Evolutionary conservation across 2,888 invertebrate genomes (phyloP), one percentile per base, ranked within the genome.

Genomic region (Orthosia incerta): DNA sequence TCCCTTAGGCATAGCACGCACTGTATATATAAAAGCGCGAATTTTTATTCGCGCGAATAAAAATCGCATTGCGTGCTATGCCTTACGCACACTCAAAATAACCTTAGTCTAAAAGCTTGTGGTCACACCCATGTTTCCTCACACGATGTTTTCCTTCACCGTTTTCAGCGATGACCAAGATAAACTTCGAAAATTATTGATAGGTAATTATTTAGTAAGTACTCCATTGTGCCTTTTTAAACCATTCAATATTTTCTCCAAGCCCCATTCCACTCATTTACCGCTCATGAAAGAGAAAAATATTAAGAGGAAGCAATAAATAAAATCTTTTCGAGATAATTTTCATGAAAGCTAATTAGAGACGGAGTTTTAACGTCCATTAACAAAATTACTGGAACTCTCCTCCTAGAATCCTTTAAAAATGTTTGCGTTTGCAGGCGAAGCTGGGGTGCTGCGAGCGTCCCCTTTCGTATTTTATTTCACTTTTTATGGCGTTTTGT

Each of bases 291-390:
- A 74, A 80, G 60, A 59, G 69, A 66, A 76, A 76, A 67, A 67
- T 70, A 77, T 68, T 55, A 61, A 66, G 86, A 86, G 82, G 83
- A 86, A 81, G 84, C 80, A 76, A 87, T 87, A 87, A 88, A 87
- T 86, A 85, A 79, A 77, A 75, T 63, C 59, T 63, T 60, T 62
- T 65, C 50, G 70, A 79, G 85, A 86, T 85, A 83, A 87, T 73
- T 88, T 88, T 79, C 83, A 85, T 86, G 84, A 87, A 88, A 83
- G 86, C 89, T 92, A 93, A 93, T 93, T 91, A 92, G 86, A 77
- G 53, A 48, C 50, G 85, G 82, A 87, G 83, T 89, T 80, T 85
- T 88, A 87, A 86, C 91, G 87, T 90, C 91, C 91, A 92, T 93
- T 92, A 93, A 84, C 85, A 80, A 87, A 90, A 92, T 92, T 91